Conservation (phyloP, 2,113 vertebrate species). For the Sardina pilchardus region DNA sequence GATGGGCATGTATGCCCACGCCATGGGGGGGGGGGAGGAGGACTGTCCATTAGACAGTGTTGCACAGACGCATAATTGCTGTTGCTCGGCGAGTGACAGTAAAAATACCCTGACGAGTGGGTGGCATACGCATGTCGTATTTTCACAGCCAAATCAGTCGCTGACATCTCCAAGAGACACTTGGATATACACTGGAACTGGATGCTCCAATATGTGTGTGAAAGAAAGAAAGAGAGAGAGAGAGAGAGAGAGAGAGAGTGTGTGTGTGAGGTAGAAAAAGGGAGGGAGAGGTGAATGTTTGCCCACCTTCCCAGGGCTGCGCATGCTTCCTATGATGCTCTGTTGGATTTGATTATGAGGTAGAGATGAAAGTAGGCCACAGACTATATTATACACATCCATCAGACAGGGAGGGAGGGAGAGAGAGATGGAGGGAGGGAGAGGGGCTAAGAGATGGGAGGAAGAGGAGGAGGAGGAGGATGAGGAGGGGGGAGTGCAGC, state of each 20-base stretch:
- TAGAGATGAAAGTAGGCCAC: conserved; percentile 66
- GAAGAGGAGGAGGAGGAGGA: not conserved
- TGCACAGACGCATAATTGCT: not conserved
- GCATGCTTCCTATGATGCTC: conserved; percentile 40
- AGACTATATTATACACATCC: conserved; percentile 30
- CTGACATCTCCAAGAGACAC: conserved; percentile 5
- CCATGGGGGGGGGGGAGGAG: not conserved
- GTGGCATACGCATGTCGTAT: not conserved
- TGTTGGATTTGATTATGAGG: conserved; percentile 64
- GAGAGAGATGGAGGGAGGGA: not conserved
- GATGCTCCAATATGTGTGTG: not conserved
- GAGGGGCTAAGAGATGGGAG: not conserved
- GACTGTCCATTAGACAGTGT: not conserved
- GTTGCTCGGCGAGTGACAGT: not conserved
- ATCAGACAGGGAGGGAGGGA: not conserved
- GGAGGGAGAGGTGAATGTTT: not conserved
- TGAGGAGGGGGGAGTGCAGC: not conserved
- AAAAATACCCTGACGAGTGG: not conserved
- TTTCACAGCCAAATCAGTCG: not conserved
- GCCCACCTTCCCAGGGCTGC: conserved; percentile 29
- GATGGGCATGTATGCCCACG: not conserved
- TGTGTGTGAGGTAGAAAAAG: not conserved
- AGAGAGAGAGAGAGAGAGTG: conserved; percentile 20
- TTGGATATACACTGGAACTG: not conserved
- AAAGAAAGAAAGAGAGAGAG: not conserved